These are phyloP conservation scores for Gymnocheta viridis DNA, from an alignment of 2,888 invertebrate species.

Conservation along the genomic window DNA sequence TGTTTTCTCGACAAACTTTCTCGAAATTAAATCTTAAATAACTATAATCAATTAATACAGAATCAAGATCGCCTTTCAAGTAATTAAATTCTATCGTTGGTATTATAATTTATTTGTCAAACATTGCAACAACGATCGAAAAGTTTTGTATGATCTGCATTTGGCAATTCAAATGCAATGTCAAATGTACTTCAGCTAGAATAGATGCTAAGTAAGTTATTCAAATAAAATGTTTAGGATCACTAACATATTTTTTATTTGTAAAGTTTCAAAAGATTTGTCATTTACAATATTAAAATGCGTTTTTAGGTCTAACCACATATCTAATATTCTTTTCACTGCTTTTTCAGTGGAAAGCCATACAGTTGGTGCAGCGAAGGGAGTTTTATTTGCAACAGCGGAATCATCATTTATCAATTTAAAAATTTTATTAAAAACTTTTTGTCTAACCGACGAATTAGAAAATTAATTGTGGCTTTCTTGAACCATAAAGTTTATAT, in stretches of 20 bases:
- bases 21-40: no score
- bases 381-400: background rate
- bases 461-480: no score
- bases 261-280: background rate
- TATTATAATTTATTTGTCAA: no score
- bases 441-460: background rate
- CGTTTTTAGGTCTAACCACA: background rate
- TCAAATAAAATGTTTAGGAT: background rate
- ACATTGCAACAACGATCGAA: background rate
- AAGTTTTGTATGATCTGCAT: background rate
- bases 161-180: slow-evolving; percentile 14
- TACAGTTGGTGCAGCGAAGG: background rate
- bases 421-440: background rate
- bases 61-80: slow-evolving; percentile 21
- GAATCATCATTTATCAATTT: background rate
- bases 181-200: background rate
- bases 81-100: background rate
- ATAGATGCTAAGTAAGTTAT: background rate
- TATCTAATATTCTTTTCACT: background rate
- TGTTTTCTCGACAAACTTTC: no score
- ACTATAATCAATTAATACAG: background rate
- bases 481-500: no score
- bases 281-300: slow-evolving; percentile 7
- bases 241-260: background rate
- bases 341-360: background rate